Percentiles rank a stretch among this genome's conserved stretches.
These are phyloP conservation scores for Bombus picipes DNA, from an alignment of 1,140 invertebrate genomes.

Conservation along the genomic window DNA sequence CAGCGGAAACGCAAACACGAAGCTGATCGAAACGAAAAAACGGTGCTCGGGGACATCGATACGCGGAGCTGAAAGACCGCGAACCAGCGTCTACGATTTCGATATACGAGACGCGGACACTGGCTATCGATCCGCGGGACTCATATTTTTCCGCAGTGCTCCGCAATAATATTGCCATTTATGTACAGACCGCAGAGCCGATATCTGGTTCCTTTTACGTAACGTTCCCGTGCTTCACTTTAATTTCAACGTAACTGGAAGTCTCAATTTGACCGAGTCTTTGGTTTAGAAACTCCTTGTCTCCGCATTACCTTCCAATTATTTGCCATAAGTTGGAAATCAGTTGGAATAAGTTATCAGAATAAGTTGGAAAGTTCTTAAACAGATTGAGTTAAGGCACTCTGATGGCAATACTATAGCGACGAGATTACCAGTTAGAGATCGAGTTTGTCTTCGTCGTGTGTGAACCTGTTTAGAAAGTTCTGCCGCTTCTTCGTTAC, in stretches of 20 bases:
- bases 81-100: slow-evolving; percentile 49
- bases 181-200: slow-evolving; percentile 39
- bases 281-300: not conserved
- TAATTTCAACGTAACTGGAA: not conserved
- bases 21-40: not conserved
- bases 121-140: slow-evolving; percentile 38
- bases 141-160: slow-evolving; percentile 49
- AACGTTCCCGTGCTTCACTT: slow-evolving; percentile 4
- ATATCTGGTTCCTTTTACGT: slow-evolving; percentile 46
- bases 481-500: too few species aligned
- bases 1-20: not conserved
- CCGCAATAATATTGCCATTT: slow-evolving; percentile 54
- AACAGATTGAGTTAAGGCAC: too few species aligned
- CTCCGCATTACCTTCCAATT: not conserved
- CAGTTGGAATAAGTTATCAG: too few species aligned
- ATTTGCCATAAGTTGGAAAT: not conserved
- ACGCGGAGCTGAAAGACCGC: slow-evolving; percentile 35
- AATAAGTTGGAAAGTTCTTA: too few species aligned
- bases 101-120: slow-evolving; percentile 40
- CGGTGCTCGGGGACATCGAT: slow-evolving; percentile 24
- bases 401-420: too few species aligned
- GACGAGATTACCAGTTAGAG: too few species aligned
- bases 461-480: too few species aligned
- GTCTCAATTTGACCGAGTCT: not conserved
- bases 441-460: too few species aligned